These are phyloP conservation scores for Zelostemma sp. DNA, from an alignment of 1,140 invertebrate genomes.

Conservation along the genomic window DNA sequence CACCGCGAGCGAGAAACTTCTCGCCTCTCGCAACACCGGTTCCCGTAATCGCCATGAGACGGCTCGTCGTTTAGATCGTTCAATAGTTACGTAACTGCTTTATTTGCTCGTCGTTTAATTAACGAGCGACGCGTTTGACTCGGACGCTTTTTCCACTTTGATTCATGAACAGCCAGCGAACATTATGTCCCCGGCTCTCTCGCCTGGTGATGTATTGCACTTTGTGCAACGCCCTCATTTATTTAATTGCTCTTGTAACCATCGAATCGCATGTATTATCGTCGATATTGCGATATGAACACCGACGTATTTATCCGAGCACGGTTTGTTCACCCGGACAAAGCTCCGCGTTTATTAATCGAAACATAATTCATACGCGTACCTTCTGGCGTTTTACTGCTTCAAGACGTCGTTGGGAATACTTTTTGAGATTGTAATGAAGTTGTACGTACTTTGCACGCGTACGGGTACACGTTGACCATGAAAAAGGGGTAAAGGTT, in stretches of 20 bases:
- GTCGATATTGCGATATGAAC: conserved; percentile 9
- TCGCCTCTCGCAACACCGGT: conserved; percentile 12
- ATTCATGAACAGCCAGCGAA: conserved; percentile 18
- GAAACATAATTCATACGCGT: too few relatives aligned
- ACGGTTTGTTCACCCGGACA: too few relatives aligned
- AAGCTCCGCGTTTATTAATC: conserved; percentile 4
- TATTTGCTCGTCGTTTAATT: conserved; percentile 48
- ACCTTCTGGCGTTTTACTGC: too few relatives aligned
- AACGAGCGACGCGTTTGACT: conserved; percentile 38
- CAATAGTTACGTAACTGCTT: conserved; percentile 44
- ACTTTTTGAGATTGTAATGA: too few relatives aligned
- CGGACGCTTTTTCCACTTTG: conserved; percentile 27
- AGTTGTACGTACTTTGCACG: too few relatives aligned
- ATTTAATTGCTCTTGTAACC: conserved; percentile 34
- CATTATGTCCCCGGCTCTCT: conserved; percentile 11
- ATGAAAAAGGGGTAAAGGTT: too few relatives aligned
- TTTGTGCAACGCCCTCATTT: conserved; percentile 18
- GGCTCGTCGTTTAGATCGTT: conserved; percentile 30
- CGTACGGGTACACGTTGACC: too few relatives aligned
- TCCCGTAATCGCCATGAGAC: conserved; percentile 27
- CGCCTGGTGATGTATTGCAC: conserved; percentile 12
- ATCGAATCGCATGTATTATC: conserved; percentile 7
- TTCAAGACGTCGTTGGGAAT: too few relatives aligned
- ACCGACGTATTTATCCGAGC: too few relatives aligned
- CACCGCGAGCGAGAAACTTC: conserved; percentile 24